Conservation (phyloP, 2,888 invertebrate genomes). For the Portevinia maculata region DNA sequence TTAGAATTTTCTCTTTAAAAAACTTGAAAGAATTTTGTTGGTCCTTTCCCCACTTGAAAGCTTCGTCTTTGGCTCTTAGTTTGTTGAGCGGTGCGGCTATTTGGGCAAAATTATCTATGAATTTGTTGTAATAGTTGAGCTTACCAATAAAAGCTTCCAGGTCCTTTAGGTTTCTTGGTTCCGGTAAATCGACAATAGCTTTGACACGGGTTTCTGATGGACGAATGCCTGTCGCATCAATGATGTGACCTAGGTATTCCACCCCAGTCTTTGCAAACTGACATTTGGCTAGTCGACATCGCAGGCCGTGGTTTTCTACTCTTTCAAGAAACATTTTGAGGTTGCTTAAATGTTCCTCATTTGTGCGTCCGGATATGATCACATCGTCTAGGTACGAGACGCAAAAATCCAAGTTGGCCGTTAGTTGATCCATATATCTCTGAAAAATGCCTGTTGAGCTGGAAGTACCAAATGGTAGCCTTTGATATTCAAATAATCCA, state of each 20-base stretch:
- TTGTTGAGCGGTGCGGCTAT: conserved; percentile 48
- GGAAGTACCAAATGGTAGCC: conserved; percentile 11
- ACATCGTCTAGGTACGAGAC: conserved; percentile 5
- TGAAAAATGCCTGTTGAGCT: background rate
- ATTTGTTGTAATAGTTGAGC: conserved; percentile 72
- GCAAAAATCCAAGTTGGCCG: too few species aligned
- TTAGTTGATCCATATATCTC: too few species aligned
- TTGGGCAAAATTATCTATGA: conserved; percentile 53
- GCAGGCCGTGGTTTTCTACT: background rate
- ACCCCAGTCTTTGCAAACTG: background rate
- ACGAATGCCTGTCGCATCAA: conserved; percentile 29
- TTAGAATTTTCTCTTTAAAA: too few species aligned
- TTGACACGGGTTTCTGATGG: conserved; percentile 27
- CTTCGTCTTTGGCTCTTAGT: conserved; percentile 41
- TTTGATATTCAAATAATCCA: conserved; percentile 20
- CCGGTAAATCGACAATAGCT: conserved; percentile 18
- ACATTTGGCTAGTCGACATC: background rate
- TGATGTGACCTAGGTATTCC: conserved; percentile 30
- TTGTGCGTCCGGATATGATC: conserved; percentile 9
- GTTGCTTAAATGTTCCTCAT: conserved; percentile 1
- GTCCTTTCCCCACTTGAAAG: conserved; percentile 71
- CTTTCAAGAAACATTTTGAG: background rate
- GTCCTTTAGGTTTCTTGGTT: conserved; percentile 41
- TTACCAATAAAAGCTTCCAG: conserved; percentile 58
- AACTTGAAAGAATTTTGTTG: conserved; percentile 29